Base-by-base conservation (phyloP, 2,888 invertebrate genomes). In the Drosophila nigricruria region DNA sequence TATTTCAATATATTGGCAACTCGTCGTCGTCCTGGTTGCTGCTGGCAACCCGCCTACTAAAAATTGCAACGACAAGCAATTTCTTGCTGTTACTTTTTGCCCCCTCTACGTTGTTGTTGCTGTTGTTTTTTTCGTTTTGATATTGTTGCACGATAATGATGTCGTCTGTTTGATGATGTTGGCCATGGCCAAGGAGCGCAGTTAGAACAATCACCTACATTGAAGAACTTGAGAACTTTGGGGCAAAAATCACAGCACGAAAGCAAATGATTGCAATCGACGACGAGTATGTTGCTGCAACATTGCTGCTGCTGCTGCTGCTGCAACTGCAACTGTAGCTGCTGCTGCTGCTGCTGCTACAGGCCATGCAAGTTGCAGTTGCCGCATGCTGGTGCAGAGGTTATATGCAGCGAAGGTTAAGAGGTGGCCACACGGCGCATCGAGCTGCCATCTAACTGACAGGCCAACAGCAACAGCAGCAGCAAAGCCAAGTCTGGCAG, bases 141-240 rank as follows among this genome's bases (percentile, higher is more conserved):
- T 90, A 84, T 84, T 86, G 90, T 86, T 84, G 79, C 81, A 84
- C 82, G 91, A 89, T 89, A 90, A 89, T 89, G 91, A 89, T 90
- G 89, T 89, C 88, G 84, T 88, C 86, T 81, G 77, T 78, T 88
- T 89, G 86, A 89, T 85, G 88, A 86, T 88, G 89, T 80, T 88
- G 57, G 64, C 75, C 85, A 45, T 84, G 73, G 67, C 63, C 66
- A 58, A 49, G 60, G 53, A 59, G 73, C 53, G 71, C 69, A 75
- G 70, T 80, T 73, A 80, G 76, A 84, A 79, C 82, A 83, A 88
- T 87, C 77, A 83, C 74, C 84, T 84, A 83, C 87, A 86, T 86
- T 78, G 84, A 83, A 72, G 65, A 87, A 70, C 70, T 75, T 70
- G 60, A 64, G 75, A 76, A 75, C 68, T 77, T 88, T 82, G 79